Base-by-base conservation (phyloP, 2,797 vertebrate species). In the Phataginus tetradactyla region DNA sequence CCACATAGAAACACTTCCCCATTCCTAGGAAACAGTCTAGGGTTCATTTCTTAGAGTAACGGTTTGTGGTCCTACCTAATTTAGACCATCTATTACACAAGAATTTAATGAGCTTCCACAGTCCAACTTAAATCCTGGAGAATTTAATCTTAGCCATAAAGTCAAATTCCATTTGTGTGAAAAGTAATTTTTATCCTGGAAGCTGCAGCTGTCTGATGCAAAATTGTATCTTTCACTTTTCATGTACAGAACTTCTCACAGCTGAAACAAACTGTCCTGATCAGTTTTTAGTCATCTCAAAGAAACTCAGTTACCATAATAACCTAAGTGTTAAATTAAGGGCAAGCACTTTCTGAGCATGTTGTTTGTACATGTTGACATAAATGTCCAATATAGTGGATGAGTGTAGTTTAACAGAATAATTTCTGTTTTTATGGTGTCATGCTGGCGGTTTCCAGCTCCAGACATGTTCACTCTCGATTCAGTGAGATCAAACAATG, bases 271-370 rank as follows among this genome's bases (percentile, higher is more conserved):
- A 77, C 45, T 72, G 97, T 91, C 86, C 49, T 59, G 75, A 53
- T 85, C 81, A 95, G 64, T 92, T 75, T 85, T 94, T 63, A 91
- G 55, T 96, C 81, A 95, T 90, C 92, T 98, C 92, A 95, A 94
- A 97, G 90, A 97, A 96, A 45, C 89, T 21, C 77, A 68, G 93
- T 98, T 97, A 87, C 97, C 93, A 96, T 97, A 98, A 98, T 97
- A 98, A 98, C 91, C 39, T 86, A 95, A 98, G 78, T 96, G 94
- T 92, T 98, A 93, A 96, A 87, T 91, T 94, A 97, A 91, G 29
- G 93, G 86, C 96, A 96, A 98, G 79, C 94, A 97, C 77, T 96
- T 94, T 66, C 61, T 66, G n/a, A 69, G 68, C 86, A 23, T 64
- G 57, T 90, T 77, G 57, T 71, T 85, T 81, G 39, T 59, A 39